Evolutionary conservation across 2,888 invertebrate genomes (phyloP).

Genomic region (Leptura quadrifasciata): DNA sequence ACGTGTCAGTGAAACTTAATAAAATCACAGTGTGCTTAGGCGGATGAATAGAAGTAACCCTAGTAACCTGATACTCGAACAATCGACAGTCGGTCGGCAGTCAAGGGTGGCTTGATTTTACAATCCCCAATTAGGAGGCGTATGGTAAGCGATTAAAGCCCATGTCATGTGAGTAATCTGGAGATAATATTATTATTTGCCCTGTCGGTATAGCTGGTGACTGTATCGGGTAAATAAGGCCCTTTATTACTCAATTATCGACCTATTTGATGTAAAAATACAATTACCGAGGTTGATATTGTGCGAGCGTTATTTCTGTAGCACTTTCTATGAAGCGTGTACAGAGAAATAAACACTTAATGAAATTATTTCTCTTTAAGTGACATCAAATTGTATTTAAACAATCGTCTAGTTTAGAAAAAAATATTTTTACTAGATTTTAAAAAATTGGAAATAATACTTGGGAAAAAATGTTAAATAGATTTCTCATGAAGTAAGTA

Average conservation of each 20-base stretch:
- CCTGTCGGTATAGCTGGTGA: conserved; percentile 35
- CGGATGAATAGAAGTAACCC: conserved; percentile 64
- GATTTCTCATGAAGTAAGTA: no score
- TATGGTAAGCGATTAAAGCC: conserved; percentile 63
- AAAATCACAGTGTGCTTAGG: conserved; percentile 61
- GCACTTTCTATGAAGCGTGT: background rate
- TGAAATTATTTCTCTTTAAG: background rate
- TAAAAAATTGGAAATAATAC: no score
- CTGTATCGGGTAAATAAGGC: conserved; percentile 51
- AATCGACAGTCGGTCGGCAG: conserved; percentile 66
- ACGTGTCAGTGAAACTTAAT: conserved; percentile 61
- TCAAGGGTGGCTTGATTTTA: conserved; percentile 71
- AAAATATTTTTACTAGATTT: no score
- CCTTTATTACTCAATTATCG: conserved; percentile 54
- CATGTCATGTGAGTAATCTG: conserved; percentile 61
- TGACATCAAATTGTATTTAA: no score
- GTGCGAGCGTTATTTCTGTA: conserved; percentile 15
- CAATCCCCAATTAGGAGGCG: conserved; percentile 71
- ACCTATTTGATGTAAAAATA: conserved; percentile 50
- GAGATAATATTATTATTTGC: conserved; percentile 57
- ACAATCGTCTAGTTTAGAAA: no score
- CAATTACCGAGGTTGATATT: conserved; percentile 40
- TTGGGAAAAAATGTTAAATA: no score
- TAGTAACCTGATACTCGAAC: conserved; percentile 65
- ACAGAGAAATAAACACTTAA: background rate